phyloP scores from a whole-genome alignment of 2,113 vertebrate genomes.

The Rissa tridactyla region DNA sequence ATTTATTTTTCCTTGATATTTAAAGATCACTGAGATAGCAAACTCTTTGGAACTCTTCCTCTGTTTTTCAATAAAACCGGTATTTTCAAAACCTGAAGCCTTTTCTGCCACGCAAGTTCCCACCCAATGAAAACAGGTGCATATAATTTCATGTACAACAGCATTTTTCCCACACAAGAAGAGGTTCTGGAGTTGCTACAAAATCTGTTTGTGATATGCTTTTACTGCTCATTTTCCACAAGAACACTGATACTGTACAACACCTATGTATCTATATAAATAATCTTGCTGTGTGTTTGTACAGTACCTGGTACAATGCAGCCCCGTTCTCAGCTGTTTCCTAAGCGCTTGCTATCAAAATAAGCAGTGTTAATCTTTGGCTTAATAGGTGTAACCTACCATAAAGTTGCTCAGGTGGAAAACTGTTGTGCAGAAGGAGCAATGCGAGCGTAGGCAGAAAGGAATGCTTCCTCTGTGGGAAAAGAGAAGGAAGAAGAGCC shows the following conservation, averaged over 20 bases:
- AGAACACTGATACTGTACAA: not conserved
- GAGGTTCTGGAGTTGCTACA: not conserved
- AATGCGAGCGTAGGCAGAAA: accelerated
- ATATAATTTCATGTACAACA: not conserved
- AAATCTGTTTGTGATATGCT: not conserved
- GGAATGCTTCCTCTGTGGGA: no score
- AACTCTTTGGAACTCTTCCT: not conserved
- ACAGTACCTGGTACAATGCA: not conserved
- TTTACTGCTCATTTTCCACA: not conserved
- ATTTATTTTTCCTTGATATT: not conserved
- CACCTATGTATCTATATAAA: not conserved
- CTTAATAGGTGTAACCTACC: not conserved
- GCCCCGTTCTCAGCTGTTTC: not conserved
- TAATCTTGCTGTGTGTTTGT: not conserved
- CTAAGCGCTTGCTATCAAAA: not conserved
- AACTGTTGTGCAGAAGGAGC: not conserved
- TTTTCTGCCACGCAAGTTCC: not conserved
- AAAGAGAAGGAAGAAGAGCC: not conserved
- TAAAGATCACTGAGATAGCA: not conserved
- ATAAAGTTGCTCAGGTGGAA: not conserved
- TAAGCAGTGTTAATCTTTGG: not conserved
- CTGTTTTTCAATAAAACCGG: not conserved
- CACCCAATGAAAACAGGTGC: not conserved
- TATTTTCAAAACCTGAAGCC: not conserved
- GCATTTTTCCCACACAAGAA: not conserved